These are phyloP conservation scores for Euplexia lucipara DNA, from an alignment of 2,888 invertebrate genomes.

Conservation along the genomic window DNA sequence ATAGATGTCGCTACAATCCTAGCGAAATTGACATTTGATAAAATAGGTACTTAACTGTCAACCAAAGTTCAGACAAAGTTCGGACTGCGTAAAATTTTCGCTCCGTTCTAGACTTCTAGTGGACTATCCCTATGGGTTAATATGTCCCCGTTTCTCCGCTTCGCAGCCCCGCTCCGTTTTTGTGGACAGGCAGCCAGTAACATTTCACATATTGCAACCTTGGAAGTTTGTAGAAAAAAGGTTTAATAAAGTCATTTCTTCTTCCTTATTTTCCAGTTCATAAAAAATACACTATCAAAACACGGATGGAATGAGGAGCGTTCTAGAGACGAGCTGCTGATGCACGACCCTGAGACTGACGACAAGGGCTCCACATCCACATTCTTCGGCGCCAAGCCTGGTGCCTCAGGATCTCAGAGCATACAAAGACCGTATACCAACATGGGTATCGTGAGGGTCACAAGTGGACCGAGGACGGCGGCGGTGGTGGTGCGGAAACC, in stretches of 20 bases:
- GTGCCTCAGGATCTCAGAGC: constrained; percentile 72
- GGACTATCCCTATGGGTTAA: no score
- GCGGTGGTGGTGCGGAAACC: constrained; percentile 72
- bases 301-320: constrained; percentile 91
- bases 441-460: constrained; percentile 72
- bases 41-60: no score
- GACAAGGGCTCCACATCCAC: constrained; percentile 70
- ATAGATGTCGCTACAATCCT: no score
- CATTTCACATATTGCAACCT: no score
- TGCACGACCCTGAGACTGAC: constrained; percentile 86
- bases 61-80: no score
- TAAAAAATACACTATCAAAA: constrained; percentile 89
- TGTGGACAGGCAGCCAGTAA: background rate
- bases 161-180: no score
- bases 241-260: background rate
- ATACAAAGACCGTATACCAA: constrained; percentile 68
- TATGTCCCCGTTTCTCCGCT: no score
- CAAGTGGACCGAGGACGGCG: constrained; percentile 68
- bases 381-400: constrained; percentile 72
- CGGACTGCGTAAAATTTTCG: no score
- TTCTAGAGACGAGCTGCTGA: constrained; percentile 89
- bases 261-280: constrained; percentile 78
- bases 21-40: no score
- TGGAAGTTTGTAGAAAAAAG: no score
- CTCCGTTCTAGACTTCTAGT: no score